Evolutionary conservation across 2,888 invertebrate species (phyloP), one percentile per base, ranked within the genome.

Genomic region (Stenolophus ochropezus): DNA sequence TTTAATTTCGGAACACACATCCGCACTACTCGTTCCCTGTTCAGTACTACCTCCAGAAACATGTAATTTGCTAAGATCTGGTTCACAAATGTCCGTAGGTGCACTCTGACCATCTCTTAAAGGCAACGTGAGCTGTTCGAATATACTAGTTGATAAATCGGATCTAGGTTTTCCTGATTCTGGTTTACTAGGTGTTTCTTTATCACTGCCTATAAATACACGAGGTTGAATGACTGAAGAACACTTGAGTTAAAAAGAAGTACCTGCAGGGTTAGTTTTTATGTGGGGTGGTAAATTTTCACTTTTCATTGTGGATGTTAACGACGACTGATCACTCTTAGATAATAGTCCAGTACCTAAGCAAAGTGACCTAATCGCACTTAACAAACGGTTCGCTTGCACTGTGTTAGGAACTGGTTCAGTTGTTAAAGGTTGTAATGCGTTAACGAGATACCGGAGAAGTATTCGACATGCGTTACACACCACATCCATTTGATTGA

Each of bases 221-320:
- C 6, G 33, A 42, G 11, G 33, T 33, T 3, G 33, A 8, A 42
- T 1, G 6, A n/a, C 14, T 25, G 25, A 27, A 18, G 18, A 71
- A 25, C 25, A 11, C 16, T n/a, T 51, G 23, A 8, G n/a, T 23
- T 56, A n/a, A 18, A 3, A 76, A 27, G 56, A 27, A 65, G 84
- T 88, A 89, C 91, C 89, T 84, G 90, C 88, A 42, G 90, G 87
- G 49, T 83, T 83, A 27, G 89, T 88, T 83, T 91, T 90, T 69
- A 90, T 87, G 80, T 89, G 89, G 3, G 90, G 87, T 11, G 93
- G 94, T 83, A 92, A 87, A 86, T 92, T 92, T 80, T 93, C 92
- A 82, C 92, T 92, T 86, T 96, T 97, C 89, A 97, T 91, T 47
- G 94, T 91, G 61, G 95, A 93, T 47, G 95, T 94, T 84, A 97